Evolutionary conservation across 2,888 invertebrate genomes (phyloP).

Genomic region (Eupithecia inturbata): DNA sequence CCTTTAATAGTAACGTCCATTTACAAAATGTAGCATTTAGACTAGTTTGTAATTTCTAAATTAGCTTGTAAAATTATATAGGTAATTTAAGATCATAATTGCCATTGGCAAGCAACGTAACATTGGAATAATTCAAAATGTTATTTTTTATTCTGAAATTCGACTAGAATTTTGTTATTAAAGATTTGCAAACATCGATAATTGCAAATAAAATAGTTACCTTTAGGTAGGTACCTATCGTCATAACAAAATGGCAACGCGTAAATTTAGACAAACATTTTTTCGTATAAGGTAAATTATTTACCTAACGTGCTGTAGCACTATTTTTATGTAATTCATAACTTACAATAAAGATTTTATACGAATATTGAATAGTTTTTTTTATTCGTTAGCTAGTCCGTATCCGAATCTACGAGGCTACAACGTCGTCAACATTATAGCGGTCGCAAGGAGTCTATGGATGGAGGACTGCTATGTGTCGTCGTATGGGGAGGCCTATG

Average conservation of each 20-base stretch:
- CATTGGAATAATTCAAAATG: background rate
- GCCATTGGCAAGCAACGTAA: background rate
- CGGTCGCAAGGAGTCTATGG: background rate
- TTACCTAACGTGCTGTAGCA: background rate
- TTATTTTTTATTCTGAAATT: background rate
- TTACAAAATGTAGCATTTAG: slow-evolving; percentile 46
- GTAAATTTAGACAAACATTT: background rate
- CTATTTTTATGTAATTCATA: background rate
- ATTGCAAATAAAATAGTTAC: background rate
- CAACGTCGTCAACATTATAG: too few species aligned
- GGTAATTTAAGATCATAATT: background rate
- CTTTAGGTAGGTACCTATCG: background rate
- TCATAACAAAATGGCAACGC: background rate
- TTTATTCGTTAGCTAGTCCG: background rate
- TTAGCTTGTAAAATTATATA: slow-evolving; percentile 9
- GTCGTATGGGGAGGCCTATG: background rate
- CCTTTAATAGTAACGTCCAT: slow-evolving; percentile 51
- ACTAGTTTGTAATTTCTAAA: slow-evolving; percentile 25
- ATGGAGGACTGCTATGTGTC: background rate
- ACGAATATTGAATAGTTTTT: background rate
- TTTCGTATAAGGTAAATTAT: background rate
- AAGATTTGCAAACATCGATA: background rate
- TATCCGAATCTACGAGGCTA: too few species aligned
- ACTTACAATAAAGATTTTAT: slow-evolving; percentile 10
- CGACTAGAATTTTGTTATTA: background rate